Base-by-base conservation (phyloP, 2,888 invertebrate species). In the Ethmia dodecea region DNA sequence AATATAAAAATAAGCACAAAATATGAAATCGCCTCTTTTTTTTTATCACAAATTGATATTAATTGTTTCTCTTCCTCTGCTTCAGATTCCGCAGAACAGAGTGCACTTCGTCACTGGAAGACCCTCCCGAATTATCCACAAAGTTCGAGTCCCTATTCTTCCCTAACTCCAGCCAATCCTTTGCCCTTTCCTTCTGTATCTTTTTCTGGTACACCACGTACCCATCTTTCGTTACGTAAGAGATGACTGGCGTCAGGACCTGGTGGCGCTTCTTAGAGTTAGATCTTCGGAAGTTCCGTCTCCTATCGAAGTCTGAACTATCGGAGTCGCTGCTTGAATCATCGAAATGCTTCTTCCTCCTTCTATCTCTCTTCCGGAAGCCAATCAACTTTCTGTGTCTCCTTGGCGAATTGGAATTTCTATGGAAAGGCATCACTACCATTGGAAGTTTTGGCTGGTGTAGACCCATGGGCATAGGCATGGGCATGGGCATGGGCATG, bases 191-290 rank as follows among this genome's bases (percentile, higher is more conserved):
- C 13, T 69, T 76, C 42, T 69, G 73, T 15, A 83, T 72, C 40
- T 73, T 81, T 45, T 80, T 83, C 50, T 80, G 76, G 37, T 76
- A 84, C 1, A 81, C 64, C 2, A 81, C 77, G 25, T 70, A 71
- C 0, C 83, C 83, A 35, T 76, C 73, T 29, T 73, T 73, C 1
- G 80, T 81, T 0, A 84, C 65, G 28, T 83, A 83, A 0, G 83
- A 83, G 0, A 83, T 70, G 0, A 84, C 76, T 1, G 83, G 83
- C 4, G 78, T 81, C 2, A 84, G 42, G 0, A 79, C 70, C 37
- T 78, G 63, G 0, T 60, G 52, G 11, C 56, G 52, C n/a, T 31
- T 49, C 28, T 53, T 54, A 1, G 13, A n/a, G 9, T 8, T 9
- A 2, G 28, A 13, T 13, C 28, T n/a, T n/a, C n/a, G 18, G 5